These are phyloP conservation scores for Psococerastis gibbosa DNA, from an alignment of 2,888 invertebrate species.

Conservation along the genomic window DNA sequence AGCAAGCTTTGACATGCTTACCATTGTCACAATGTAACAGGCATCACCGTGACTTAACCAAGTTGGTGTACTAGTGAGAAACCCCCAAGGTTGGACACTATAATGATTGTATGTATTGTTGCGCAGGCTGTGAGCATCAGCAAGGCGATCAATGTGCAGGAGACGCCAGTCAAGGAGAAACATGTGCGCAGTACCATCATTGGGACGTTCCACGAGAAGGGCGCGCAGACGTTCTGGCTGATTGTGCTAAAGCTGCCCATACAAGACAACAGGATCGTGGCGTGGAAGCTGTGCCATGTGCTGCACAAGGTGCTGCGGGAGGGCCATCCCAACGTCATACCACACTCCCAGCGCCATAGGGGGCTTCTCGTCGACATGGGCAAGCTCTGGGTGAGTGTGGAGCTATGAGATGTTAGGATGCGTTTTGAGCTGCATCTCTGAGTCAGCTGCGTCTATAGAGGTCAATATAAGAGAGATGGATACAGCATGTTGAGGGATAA, in stretches of 20 bases:
- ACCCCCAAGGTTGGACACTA: too few species aligned
- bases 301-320: slow-evolving; percentile 90
- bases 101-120: slow-evolving; percentile 18
- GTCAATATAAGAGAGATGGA: too few species aligned
- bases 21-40: too few species aligned
- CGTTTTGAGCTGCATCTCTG: too few species aligned
- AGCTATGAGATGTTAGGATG: too few species aligned
- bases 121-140: slow-evolving; percentile 66
- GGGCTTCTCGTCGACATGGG: slow-evolving; percentile 70
- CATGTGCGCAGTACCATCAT: slow-evolving; percentile 90
- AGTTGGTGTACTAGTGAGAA: too few species aligned
- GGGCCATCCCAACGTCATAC: slow-evolving; percentile 74
- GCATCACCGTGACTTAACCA: too few species aligned
- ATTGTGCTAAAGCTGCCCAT: slow-evolving; percentile 49
- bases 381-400: slow-evolving; percentile 86
- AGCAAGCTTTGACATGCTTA: too few species aligned
- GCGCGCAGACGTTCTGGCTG: slow-evolving; percentile 81
- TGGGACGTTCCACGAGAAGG: slow-evolving; percentile 84
- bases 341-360: slow-evolving; percentile 66
- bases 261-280: slow-evolving; percentile 85
- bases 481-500: too few species aligned
- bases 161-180: slow-evolving; percentile 93
- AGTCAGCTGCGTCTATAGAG: too few species aligned
- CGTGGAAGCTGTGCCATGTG: slow-evolving; percentile 98
- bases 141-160: slow-evolving; percentile 83